Evolutionary conservation across 2,113 vertebrate species (phyloP).

Genomic region (Perognathus longimembris): DNA sequence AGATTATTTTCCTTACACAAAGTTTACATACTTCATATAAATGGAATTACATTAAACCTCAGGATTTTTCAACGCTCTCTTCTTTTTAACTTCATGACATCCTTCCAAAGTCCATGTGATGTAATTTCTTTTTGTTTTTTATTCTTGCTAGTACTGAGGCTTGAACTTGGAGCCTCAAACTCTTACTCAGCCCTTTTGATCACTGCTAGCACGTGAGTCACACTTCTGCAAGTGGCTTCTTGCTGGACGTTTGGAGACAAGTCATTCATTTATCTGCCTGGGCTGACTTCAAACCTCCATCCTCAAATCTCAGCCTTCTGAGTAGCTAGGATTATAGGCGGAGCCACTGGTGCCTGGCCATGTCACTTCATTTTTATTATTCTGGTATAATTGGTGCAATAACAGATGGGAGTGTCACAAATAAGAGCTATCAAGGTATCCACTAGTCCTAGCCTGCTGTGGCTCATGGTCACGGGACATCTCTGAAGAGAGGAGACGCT

Average conservation of each 20-base stretch:
- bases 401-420: not conserved
- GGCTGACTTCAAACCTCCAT: no score
- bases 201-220: no score
- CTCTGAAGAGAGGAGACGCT: no score
- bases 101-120: not conserved
- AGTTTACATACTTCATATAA: not conserved
- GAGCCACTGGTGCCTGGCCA: no score
- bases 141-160: not conserved
- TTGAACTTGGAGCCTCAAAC: no score
- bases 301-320: no score
- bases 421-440: not conserved
- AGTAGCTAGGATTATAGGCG: no score
- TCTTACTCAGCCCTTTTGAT: no score
- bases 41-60: not conserved
- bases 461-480: no score
- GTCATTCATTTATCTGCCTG: no score
- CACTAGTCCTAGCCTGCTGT: not conserved
- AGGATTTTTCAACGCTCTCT: not conserved
- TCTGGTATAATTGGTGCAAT: not conserved
- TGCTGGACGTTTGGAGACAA: no score
- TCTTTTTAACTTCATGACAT: not conserved
- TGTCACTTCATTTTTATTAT: constrained; percentile 12
- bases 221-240: no score
- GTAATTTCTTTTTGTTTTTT: constrained; percentile 26
- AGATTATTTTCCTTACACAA: not conserved